Evolutionary conservation across 2,797 vertebrate species (phyloP), one percentile per base, ranked within the genome.

Genomic region (Syngnathus rostellatus): DNA sequence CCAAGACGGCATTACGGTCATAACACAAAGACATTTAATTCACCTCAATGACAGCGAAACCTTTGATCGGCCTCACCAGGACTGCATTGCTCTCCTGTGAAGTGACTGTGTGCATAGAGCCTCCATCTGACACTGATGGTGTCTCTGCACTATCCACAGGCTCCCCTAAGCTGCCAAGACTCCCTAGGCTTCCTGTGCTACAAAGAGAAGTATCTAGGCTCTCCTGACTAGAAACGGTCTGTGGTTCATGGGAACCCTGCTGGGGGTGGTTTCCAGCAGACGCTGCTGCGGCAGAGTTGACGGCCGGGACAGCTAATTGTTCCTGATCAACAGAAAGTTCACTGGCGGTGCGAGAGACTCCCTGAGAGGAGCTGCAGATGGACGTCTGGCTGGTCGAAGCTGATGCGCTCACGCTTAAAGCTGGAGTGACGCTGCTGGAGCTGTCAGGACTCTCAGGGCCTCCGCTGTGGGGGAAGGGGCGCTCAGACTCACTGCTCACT

Each of bases 1-100:
- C 3, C 37, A 17, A 37, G 51, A 31, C 31, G 31, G 9, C 11
- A 53, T 23, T 50, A 11, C 43, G 1, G 7, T 45, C 14, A 14
- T 45, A 50, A 50, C 8, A 50, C 3, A 17, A 31, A 12, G 23
- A 11, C 11, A 2, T 38, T 71, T 5, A 62, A 79, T 89, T 83
- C 85, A 99, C 97, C 95, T 98, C 96, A 73, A 98, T 97, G 2
- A 98, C 96, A 6, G 97, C 97, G 1, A 98, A 98, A 68, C 97
- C 97, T 80, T 95, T 99, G 88, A 99, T 98, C 45, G 95, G 94
- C 77, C 94, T 88, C 0, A 91, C 45, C 19, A 90, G 57, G 2
- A 91, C 85, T 0, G 87, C 88, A 69, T 92, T 94, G 82, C 90
- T 93, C 77, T 98, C 95, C 84, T 94, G 87, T 1, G 95, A 94